Base-by-base conservation (phyloP, 2,888 invertebrate genomes). In the Mayetiola destructor region DNA sequence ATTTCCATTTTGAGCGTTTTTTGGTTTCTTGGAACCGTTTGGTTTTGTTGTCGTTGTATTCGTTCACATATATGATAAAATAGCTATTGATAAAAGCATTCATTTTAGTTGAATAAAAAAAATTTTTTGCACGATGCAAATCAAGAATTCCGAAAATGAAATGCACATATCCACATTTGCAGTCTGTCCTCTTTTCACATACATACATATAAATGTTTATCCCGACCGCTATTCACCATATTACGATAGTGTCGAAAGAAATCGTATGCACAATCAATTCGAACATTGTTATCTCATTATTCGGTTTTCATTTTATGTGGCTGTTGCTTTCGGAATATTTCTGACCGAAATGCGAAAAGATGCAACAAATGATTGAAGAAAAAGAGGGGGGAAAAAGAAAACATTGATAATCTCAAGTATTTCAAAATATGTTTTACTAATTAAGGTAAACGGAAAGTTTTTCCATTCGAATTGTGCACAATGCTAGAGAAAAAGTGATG, bases 181-280 rank as follows among this genome's bases (percentile, higher is more conserved):
- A n/a, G n/a, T n/a, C n/a, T n/a, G n/a, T n/a, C n/a, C n/a, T n/a
- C n/a, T n/a, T n/a, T n/a, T n/a, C n/a, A n/a, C n/a, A n/a, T n/a
- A n/a, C n/a, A n/a, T 48, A 6, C 48, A 20, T 27, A 48, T 48
- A 48, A 23, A 48, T 48, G 23, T 27, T 48, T 48, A 48, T 48
- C 48, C 21, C n/a, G n/a, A n/a, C n/a, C n/a, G n/a, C n/a, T n/a
- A 42, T 42, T 9, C 42, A 23, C 21, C 48, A n/a, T n/a, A 27
- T 20, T 48, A n/a, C n/a, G n/a, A n/a, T n/a, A n/a, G n/a, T n/a
- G n/a, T n/a, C n/a, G n/a, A n/a, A n/a, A n/a, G n/a, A n/a, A n/a
- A n/a, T n/a, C n/a, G n/a, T n/a, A n/a, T n/a, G n/a, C n/a, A n/a
- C n/a, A n/a, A 18, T 39, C 18, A 20, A 20, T 39, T 12, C 2